Base-by-base conservation (phyloP, 1,140 invertebrate species). In the Paraescarpia echinospica region DNA sequence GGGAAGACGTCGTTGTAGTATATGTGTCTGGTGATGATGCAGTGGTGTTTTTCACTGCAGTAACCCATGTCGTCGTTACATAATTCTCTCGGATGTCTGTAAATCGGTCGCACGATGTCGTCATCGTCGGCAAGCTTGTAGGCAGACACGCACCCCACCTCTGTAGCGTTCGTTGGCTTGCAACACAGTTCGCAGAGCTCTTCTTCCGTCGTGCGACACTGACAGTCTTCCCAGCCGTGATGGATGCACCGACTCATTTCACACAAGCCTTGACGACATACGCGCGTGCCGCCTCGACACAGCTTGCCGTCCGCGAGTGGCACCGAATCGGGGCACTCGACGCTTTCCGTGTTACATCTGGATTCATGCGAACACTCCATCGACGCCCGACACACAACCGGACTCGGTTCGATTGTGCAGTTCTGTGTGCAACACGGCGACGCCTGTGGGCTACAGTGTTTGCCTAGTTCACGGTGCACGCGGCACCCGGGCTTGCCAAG, bases 71-170 rank as follows among this genome's bases (percentile, higher is more conserved):
- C 90, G 1, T 94, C 92, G 22, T 93, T 33, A 35, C 92, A 91
- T 77, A 94, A 94, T 18, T 93, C 89, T 33, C 92, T 77, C 12
- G 91, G 18, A 22, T 31, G 90, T 31, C 90, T 35, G 90, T 77
- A 77, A 77, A 77, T 77, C 59, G 59, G 59, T 18, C 59, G 2
- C 59, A 77, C 59, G 22, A 77, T 77, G 59, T 77, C 59, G 59
- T 77, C 59, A 77, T 77, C 59, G 59, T 77, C 59, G 27, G 59
- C 59, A 12, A 77, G 59, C 59, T 77, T 77, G 59, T 77, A 77
- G 27, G 59, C 59, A 77, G 59, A 27, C 22, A 77, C 0, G 22
- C 59, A 77, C 4, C 59, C 59, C 18, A 18, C 27, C 59, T 77
- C 8, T 2, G 59, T 77, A 77, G 59, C 59, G 27, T 77, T 77